phyloP scores from a whole-genome alignment of 2,113 vertebrate genomes.

The Symphodus melops region DNA sequence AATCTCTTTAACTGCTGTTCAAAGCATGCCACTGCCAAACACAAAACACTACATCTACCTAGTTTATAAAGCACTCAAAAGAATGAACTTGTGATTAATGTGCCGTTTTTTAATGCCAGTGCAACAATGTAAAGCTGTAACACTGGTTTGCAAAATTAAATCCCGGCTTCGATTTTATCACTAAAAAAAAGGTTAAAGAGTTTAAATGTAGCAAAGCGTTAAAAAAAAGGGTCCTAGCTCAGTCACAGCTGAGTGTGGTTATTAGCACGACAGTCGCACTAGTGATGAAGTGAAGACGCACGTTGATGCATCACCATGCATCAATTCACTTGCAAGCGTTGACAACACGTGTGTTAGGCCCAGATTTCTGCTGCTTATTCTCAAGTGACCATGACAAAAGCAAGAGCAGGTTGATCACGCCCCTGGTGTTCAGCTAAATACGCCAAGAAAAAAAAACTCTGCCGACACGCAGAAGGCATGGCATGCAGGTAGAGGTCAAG shows the following conservation, averaged over 20 bases:
- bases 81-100: background rate
- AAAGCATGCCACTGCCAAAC: background rate
- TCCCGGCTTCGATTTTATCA: background rate
- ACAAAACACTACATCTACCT: background rate
- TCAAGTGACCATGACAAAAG: conserved; percentile 54
- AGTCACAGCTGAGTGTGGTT: conserved; percentile 7
- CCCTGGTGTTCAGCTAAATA: conserved; percentile 22
- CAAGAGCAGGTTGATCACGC: conserved; percentile 20
- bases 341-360: conserved; percentile 51
- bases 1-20: background rate
- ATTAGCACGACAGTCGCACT: conserved; percentile 46
- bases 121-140: background rate
- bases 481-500: conserved; percentile 78
- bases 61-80: background rate
- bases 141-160: background rate
- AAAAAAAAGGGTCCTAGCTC: background rate
- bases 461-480: conserved; percentile 42
- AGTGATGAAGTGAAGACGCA: conserved; percentile 47
- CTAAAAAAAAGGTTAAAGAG: background rate
- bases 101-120: background rate
- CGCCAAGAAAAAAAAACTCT: conserved; percentile 11
- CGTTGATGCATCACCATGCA: conserved; percentile 67
- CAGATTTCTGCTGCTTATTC: conserved; percentile 43
- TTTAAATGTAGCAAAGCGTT: background rate
- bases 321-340: conserved; percentile 56